Conservation (phyloP, 2,888 invertebrate species). For the Hirtodrosophila cameraria region DNA sequence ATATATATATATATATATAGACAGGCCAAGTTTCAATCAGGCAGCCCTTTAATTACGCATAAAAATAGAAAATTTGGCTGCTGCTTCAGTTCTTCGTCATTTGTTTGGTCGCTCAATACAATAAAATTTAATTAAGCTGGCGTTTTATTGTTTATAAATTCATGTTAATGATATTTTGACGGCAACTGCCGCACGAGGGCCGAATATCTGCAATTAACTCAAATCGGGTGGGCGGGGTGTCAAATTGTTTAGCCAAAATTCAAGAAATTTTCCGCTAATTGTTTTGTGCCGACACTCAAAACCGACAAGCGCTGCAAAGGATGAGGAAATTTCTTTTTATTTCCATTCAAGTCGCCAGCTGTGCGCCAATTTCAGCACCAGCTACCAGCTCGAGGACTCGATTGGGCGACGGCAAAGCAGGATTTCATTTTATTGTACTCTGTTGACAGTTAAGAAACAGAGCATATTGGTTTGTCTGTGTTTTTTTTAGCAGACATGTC, state of each 20-base stretch:
- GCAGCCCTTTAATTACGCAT: conserved; percentile 10
- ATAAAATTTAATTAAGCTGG: conserved; percentile 76
- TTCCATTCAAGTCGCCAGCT: conserved; percentile 51
- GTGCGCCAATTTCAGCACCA: conserved; percentile 13
- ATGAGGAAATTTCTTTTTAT: conserved; percentile 30
- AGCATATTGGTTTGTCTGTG: no score
- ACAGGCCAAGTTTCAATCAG: conserved; percentile 26
- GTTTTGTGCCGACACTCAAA: conserved; percentile 50
- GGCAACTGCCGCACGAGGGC: conserved; percentile 4
- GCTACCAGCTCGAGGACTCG: not conserved
- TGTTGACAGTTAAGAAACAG: no score
- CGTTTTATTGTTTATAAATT: conserved; percentile 78
- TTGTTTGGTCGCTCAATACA: conserved; percentile 32
- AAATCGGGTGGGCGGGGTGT: conserved; percentile 43
- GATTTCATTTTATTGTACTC: conserved; percentile 49
- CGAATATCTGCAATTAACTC: conserved; percentile 72
- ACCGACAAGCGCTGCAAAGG: not conserved
- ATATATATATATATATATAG: no score
- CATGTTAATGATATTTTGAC: conserved; percentile 77
- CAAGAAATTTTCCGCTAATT: conserved; percentile 70
- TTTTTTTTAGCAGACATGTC: no score
- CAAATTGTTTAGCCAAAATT: conserved; percentile 47
- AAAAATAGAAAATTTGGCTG: no score
- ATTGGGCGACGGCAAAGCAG: conserved; percentile 10
- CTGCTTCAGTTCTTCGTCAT: no score